Base-by-base conservation (phyloP, 2,888 invertebrate species). In the Theretra japonica region DNA sequence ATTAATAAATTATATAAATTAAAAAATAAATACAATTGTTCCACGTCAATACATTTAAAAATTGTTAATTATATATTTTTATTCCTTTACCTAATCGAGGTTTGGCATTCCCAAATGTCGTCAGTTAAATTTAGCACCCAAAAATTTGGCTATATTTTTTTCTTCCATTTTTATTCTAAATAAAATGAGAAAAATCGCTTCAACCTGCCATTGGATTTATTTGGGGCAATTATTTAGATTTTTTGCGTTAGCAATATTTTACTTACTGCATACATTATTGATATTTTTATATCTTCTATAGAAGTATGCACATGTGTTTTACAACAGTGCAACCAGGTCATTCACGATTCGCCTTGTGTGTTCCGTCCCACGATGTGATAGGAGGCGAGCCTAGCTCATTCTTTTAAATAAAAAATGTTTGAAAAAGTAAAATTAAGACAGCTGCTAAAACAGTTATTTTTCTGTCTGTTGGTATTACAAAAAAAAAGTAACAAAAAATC, bases 81-180 rank as follows among this genome's bases (percentile, higher is more conserved):
- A 41, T 65, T 71, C 75, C 75, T 41, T 41, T 41, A 65, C 41
- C 62, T 65, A 65, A 65, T 23, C 33, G 41, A 65, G 74, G 56
- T 87, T 90, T 89, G 89, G 88, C 88, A 88, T 83, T 80, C 80
- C 78, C 72, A 79, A 80, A 79, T 78, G 68, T 75, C 69, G 73
- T 77, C 78, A 59, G 73, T 76, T 77, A 72, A 82, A 82, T 83
- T 85, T 85, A 89, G 90, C 90, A 90, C 90, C 88, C 53, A 53
- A 82, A 88, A 80, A 82, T 86, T 90, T 90, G 90, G 90, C 90
- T 87, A 85, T 80, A 75, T 72, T 75, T 69, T 30, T 28, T 17
- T 48, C 30, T 57, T 57, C n/a, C 19, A n/a, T 69, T 69, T 58
- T 57, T 23, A 57, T 19, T n/a, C 23, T 57, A 30, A 69, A 33